A percentile compares a stretch with the other conserved stretches of the same genome.
These are phyloP conservation scores for Drosophila sulfurigaster DNA, from an alignment of 1,140 invertebrate genomes.

Conservation along the genomic window DNA sequence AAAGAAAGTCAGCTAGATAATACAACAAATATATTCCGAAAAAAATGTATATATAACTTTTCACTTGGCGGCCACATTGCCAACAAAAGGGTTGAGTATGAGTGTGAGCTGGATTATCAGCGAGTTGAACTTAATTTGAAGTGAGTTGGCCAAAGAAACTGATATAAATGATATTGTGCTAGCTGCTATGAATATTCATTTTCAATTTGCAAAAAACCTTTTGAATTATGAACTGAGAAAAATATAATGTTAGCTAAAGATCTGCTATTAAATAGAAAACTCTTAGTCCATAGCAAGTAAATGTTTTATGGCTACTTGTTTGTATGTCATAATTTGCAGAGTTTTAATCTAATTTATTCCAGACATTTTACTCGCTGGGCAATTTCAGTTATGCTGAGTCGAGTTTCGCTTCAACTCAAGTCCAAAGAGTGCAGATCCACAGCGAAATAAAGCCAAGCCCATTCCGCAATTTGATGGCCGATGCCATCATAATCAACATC, in stretches of 20 bases:
- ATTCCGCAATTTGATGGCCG: constrained; percentile 67
- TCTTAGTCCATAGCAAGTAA: background rate
- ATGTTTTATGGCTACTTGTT: background rate
- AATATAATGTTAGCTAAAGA: background rate
- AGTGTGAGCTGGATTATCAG: constrained; percentile 6
- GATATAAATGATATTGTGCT: constrained; percentile 1
- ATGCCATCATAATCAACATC: constrained; percentile 74
- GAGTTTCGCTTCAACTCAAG: constrained; percentile 1
- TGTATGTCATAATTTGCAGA: constrained; percentile 6
- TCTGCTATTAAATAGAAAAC: background rate
- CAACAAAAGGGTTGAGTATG: constrained; percentile 32
- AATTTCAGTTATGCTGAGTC: constrained; percentile 35
- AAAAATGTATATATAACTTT: constrained; percentile 45
- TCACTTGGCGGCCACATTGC: constrained; percentile 52
- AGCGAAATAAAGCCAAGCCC: constrained; percentile 35
- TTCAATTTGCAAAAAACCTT: background rate
- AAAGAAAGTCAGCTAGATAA: constrained; percentile 54
- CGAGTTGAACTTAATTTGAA: constrained; percentile 11
- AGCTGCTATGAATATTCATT: constrained; percentile 23
- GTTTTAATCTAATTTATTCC: constrained; percentile 27
- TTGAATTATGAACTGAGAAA: background rate
- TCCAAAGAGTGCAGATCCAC: constrained; percentile 7
- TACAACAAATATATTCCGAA: constrained; percentile 61
- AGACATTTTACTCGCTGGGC: constrained; percentile 28
- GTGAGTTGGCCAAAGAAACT: constrained; percentile 2